Evolutionary conservation across 2,888 invertebrate genomes (phyloP).

Genomic region (Aproaerema taeniolella): DNA sequence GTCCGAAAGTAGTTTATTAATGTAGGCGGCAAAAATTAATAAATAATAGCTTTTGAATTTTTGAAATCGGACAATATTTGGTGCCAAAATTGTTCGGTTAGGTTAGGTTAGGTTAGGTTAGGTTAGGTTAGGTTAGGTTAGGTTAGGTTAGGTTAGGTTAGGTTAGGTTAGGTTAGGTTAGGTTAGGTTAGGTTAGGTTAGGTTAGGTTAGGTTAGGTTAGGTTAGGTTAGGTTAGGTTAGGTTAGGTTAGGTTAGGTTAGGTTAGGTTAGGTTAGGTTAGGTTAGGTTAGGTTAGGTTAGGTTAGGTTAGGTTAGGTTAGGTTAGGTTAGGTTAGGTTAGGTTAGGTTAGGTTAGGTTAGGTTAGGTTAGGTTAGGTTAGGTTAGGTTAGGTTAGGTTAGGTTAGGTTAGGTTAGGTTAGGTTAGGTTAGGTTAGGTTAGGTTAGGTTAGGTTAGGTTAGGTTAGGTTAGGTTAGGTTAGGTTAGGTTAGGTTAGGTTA

Average conservation of each 20-base stretch:
- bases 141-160: slow-evolving; percentile 17
- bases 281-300: slow-evolving; percentile 15
- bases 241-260: slow-evolving; percentile 21
- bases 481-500: slow-evolving; percentile 21
- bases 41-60: no score
- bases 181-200: slow-evolving; percentile 14
- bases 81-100: no score
- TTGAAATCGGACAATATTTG: no score
- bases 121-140: slow-evolving; percentile 12
- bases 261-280: slow-evolving; percentile 22
- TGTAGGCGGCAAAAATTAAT: no score
- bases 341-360: slow-evolving; percentile 21
- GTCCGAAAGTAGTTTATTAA: no score
- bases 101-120: not conserved
- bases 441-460: slow-evolving; percentile 14
- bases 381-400: slow-evolving; percentile 25
- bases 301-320: slow-evolving; percentile 18
- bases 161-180: slow-evolving; percentile 15
- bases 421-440: slow-evolving; percentile 17
- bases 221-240: slow-evolving; percentile 13
- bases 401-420: slow-evolving; percentile 24
- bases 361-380: slow-evolving; percentile 23
- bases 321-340: slow-evolving; percentile 23
- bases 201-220: slow-evolving; percentile 14
- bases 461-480: slow-evolving; percentile 25